A percentile compares a stretch with the other conserved stretches of the same genome.
phyloP scores from a whole-genome alignment of 2,797 vertebrate genomes.

The Gymnopithys bicolor region DNA sequence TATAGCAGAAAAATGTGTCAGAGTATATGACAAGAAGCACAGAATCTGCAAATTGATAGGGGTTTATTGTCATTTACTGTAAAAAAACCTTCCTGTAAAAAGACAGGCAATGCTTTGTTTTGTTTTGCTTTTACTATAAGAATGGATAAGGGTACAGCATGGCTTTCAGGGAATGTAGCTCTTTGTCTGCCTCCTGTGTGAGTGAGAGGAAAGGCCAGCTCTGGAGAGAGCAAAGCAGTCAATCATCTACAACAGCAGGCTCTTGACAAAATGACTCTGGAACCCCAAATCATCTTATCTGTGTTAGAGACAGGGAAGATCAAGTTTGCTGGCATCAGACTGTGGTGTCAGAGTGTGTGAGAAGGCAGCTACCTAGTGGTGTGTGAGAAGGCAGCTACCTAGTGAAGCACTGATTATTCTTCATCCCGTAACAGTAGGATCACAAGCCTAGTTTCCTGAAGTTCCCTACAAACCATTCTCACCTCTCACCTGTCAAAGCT shows the following conservation, averaged over 20 bases:
- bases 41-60: not conserved
- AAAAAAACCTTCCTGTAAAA: not conserved
- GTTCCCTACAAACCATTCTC: not conserved
- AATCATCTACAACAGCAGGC: not conserved
- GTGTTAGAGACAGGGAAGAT: not conserved
- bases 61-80: not conserved
- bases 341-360: not conserved
- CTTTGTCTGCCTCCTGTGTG: not conserved
- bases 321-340: not conserved
- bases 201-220: not conserved
- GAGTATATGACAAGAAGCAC: not conserved
- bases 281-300: not conserved
- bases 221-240: not conserved
- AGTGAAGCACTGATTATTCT: not conserved
- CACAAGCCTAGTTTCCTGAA: not conserved
- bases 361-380: not conserved
- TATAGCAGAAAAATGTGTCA: not conserved
- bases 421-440: not conserved
- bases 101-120: not conserved
- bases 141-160: not conserved
- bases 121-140: not conserved
- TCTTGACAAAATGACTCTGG: not conserved
- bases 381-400: not conserved
- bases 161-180: not conserved
- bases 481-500: not conserved